These are phyloP conservation scores for Drosophila kambysellisi DNA, from an alignment of 2,888 invertebrate genomes.

Conservation along the genomic window DNA sequence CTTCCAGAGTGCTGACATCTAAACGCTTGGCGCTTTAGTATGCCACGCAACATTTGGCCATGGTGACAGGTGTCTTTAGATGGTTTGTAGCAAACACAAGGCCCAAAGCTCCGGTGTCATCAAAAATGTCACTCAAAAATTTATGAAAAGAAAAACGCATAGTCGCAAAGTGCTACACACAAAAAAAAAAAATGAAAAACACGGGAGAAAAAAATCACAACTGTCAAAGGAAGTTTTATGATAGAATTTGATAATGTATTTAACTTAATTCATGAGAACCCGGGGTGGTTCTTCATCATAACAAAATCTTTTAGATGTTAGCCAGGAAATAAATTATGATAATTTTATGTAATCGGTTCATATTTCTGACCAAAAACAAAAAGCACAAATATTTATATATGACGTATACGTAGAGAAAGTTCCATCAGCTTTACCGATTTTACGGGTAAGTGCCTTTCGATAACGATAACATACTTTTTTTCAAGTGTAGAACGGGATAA, in stretches of 20 bases:
- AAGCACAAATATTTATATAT: neutral
- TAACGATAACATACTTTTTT: neutral
- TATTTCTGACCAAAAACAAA: too few species aligned
- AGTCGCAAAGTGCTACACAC: constrained; percentile 47
- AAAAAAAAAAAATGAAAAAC: neutral
- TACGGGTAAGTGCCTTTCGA: neutral
- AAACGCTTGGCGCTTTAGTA: constrained; percentile 78
- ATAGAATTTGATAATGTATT: neutral
- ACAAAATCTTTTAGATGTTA: neutral
- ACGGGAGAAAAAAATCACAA: neutral
- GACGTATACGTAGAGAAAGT: neutral
- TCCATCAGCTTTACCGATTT: neutral
- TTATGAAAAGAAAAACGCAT: constrained; percentile 75
- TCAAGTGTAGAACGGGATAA: neutral
- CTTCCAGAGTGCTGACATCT: constrained; percentile 68
- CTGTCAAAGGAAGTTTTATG: neutral
- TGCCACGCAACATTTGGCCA: constrained; percentile 79
- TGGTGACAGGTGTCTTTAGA: constrained; percentile 81
- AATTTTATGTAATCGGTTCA: neutral
- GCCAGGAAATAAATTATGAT: neutral
- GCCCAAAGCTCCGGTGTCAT: constrained; percentile 79
- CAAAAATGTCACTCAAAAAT: constrained; percentile 83
- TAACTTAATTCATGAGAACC: neutral
- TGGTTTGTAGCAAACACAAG: constrained; percentile 46
- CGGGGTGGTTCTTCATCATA: neutral